Evolutionary conservation across 2,113 vertebrate genomes (phyloP), one percentile per base, ranked within the genome.

Genomic region (Gyps fulvus): DNA sequence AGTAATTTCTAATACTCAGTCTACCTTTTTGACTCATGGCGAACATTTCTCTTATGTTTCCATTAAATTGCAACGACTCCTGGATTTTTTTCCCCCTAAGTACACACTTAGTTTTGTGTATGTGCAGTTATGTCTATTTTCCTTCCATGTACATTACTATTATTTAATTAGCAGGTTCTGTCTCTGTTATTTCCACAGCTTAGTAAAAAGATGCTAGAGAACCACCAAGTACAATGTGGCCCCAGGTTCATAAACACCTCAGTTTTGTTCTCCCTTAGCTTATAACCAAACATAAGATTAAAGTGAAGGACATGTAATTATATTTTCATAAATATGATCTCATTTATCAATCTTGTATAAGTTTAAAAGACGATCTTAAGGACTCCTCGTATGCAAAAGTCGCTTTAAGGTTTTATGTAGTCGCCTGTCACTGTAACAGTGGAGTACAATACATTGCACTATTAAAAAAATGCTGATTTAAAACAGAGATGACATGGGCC

Each of bases 221-320:
- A 63, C 27, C 40, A 42, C 8, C n/a, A 57, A 63, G 57, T 5
- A 54, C 45, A 65, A 12, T 0, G 0, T 10, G 43, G 58, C 20
- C 88, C 11, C 69, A 81, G 21, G 52, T 31, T 55, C 83, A 55
- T 2, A 17, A 40, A 81, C 32, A 50, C 11, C 10, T 47, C 55
- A 16, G n/a, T 50, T 80, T 18, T 50, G 22, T 16, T 42, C 54
- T 32, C 31, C 61, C 43, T 50, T 25, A 65, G 17, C 43, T 49
- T 58, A 29, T 3, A 77, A 65, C 3, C 36, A 67, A 74, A 72
- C 57, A 42, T 17, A 76, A 29, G 29, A 88, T 65, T 81, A 16
- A 62, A 72, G 26, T 42, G 31, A 65, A 58, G 20, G 36, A 42
- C 1, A 4, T 61, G 5, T 22, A 23, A 50, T 45, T 40, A 21